Conservation (phyloP, 2,888 invertebrate species). For the Leptinotarsa rubiginosa region DNA sequence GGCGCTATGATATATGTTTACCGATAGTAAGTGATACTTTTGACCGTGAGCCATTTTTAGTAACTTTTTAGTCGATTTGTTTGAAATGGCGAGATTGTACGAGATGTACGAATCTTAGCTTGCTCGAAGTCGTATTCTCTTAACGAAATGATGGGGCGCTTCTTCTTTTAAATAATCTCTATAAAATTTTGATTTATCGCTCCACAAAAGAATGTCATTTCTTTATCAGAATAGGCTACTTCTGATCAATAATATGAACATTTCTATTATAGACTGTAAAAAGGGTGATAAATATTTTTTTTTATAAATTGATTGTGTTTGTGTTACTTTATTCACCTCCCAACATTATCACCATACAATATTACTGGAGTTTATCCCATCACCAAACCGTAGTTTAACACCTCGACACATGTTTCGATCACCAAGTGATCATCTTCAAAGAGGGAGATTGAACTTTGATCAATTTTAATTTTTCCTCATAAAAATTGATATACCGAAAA, state of each 20-base stretch:
- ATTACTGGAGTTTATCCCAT: too few relatives aligned
- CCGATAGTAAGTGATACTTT: neutral
- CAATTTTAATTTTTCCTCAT: too few relatives aligned
- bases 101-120: constrained; percentile 3
- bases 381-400: too few relatives aligned
- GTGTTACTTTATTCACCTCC: too few relatives aligned
- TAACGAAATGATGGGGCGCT: neutral
- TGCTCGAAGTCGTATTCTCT: constrained; percentile 7
- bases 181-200: neutral
- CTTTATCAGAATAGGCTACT: constrained; percentile 12
- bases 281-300: constrained; percentile 42
- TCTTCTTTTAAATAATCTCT: neutral
- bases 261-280: constrained; percentile 40
- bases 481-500: too few relatives aligned
- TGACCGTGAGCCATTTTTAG: constrained; percentile 7
- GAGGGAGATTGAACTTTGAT: too few relatives aligned
- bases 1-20: constrained; percentile 1
- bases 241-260: constrained; percentile 33
- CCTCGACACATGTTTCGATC: too few relatives aligned
- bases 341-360: too few relatives aligned
- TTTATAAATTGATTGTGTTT: constrained; percentile 21
- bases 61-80: neutral
- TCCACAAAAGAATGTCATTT: neutral
- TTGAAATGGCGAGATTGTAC: neutral
- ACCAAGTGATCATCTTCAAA: too few relatives aligned